A percentile compares a stretch with the other conserved stretches of the same genome.
Conservation (phyloP, 2,888 invertebrate genomes). For the Trissoscelio sp. region DNA sequence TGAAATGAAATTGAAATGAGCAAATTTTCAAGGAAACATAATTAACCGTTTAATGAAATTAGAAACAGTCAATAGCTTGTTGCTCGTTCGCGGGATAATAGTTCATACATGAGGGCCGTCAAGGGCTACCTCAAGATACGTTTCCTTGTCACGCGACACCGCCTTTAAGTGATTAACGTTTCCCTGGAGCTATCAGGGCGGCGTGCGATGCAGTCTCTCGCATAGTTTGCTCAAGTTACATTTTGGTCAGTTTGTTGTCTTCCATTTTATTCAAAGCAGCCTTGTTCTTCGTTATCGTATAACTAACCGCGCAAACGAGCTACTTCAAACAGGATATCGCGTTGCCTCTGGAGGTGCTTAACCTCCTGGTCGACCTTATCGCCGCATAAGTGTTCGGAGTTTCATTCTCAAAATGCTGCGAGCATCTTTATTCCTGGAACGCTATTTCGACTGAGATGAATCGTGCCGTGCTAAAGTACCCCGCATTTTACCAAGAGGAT, state of each 20-base stretch:
- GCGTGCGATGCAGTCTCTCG: conserved; percentile 32
- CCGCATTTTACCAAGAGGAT: conserved; percentile 5
- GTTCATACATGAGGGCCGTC: conserved; percentile 11
- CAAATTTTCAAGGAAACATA: no score
- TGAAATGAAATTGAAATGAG: no score
- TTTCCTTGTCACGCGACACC: conserved; percentile 60
- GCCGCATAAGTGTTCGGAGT: conserved; percentile 35
- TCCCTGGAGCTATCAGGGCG: conserved; percentile 42
- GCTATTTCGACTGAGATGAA: conserved; percentile 37
- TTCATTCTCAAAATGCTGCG: conserved; percentile 55
- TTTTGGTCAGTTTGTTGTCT: conserved; percentile 59
- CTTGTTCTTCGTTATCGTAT: conserved; percentile 55
- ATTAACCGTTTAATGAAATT: conserved; percentile 20
- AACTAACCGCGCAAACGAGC: conserved; percentile 58
- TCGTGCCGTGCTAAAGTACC: conserved; percentile 17
- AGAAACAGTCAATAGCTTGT: conserved; percentile 15
- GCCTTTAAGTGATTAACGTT: conserved; percentile 62
- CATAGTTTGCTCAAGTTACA: conserved; percentile 50
- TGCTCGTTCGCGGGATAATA: not conserved
- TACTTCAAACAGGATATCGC: conserved; percentile 61
- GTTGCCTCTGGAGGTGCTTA: conserved; percentile 58
- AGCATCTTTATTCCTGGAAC: conserved; percentile 57
- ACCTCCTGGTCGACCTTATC: conserved; percentile 51
- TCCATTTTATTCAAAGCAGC: conserved; percentile 52
- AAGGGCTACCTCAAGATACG: conserved; percentile 48